These are phyloP conservation scores for Cephus runcator DNA, from an alignment of 2,888 invertebrate genomes.

Conservation along the genomic window DNA sequence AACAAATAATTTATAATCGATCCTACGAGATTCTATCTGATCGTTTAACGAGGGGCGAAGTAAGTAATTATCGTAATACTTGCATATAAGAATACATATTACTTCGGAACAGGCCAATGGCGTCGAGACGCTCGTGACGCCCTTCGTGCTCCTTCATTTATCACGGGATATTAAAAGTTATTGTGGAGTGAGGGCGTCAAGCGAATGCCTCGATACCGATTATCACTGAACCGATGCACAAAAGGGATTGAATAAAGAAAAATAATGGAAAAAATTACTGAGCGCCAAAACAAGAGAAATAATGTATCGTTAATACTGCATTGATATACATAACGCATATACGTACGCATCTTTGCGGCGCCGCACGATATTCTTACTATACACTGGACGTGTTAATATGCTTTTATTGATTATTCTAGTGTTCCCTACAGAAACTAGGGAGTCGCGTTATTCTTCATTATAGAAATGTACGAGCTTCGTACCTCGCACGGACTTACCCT, in stretches of 20 bases:
- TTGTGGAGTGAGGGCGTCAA: background rate
- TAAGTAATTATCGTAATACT: background rate
- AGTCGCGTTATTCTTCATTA: background rate
- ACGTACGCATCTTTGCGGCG: background rate
- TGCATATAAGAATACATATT: background rate
- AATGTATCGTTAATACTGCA: background rate
- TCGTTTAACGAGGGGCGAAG: background rate
- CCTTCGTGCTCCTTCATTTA: background rate
- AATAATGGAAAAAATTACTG: background rate
- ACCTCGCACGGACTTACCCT: background rate
- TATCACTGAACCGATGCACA: constrained; percentile 44
- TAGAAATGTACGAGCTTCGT: background rate
- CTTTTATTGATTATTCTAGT: background rate
- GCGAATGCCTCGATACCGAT: constrained; percentile 20
- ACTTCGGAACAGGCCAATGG: background rate
- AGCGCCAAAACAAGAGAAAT: background rate
- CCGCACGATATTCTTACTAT: background rate
- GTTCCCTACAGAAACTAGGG: background rate
- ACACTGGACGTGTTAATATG: background rate
- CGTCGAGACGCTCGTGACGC: background rate
- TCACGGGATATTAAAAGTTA: background rate
- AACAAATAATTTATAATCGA: background rate
- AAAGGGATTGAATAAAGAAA: constrained; percentile 43
- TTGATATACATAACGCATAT: background rate
- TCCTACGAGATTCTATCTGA: background rate